Conservation (phyloP, 2,888 invertebrate species). For the Cryptocephalus primarius region DNA sequence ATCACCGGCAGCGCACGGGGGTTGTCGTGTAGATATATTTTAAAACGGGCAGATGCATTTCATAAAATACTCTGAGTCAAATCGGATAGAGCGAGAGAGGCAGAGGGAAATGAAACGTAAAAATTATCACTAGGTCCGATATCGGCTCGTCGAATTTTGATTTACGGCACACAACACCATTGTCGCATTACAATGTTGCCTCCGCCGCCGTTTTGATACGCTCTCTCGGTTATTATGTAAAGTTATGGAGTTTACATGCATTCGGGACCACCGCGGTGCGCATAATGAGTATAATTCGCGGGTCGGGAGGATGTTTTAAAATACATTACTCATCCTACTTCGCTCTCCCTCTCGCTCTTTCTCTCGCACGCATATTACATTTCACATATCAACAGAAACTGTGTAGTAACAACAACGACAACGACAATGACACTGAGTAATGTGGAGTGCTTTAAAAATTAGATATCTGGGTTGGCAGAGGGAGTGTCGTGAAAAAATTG, state of each 20-base stretch:
- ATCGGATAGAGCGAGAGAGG: constrained; percentile 19
- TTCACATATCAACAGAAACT: no score
- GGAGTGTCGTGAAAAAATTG: no score
- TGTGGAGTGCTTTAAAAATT: no score
- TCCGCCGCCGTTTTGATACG: constrained; percentile 12
- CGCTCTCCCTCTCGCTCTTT: not conserved
- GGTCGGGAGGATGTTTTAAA: constrained; percentile 24
- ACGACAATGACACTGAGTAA: no score
- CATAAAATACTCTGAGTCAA: constrained; percentile 31
- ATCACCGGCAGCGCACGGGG: constrained; percentile 21
- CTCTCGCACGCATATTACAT: no score
- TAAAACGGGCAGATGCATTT: constrained; percentile 35
- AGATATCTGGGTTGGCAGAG: no score
- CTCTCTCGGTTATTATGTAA: constrained; percentile 13
- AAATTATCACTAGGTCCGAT: constrained; percentile 31
- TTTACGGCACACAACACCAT: constrained; percentile 30
- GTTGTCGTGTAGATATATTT: constrained; percentile 19
- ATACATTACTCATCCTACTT: constrained; percentile 25
- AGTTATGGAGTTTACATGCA: constrained; percentile 15
- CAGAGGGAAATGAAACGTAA: constrained; percentile 21
- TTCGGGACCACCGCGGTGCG: constrained; percentile 14
- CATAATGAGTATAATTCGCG: constrained; percentile 18
- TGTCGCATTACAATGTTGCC: constrained; percentile 28
- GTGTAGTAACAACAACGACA: no score
- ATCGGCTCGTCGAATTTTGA: constrained; percentile 28